Percentiles rank a stretch among this genome's conserved stretches.
Evolutionary conservation across 2,113 vertebrate genomes (phyloP).

Genomic region (Callopanchax toddi): DNA sequence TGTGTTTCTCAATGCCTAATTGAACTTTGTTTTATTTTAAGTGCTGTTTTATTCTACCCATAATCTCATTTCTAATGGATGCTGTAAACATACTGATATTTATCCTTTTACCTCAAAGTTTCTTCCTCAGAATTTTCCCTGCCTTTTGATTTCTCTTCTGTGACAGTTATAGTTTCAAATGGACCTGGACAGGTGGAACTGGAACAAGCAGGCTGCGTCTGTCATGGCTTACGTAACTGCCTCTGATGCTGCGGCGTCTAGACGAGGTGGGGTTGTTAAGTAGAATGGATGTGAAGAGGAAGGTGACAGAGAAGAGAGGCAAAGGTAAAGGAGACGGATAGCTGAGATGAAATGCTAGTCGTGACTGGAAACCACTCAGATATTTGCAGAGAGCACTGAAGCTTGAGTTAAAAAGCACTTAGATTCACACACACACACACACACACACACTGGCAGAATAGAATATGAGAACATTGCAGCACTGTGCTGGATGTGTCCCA

Average conservation of each 20-base stretch:
- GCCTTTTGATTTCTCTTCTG: constrained; percentile 3
- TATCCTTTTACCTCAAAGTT: not conserved
- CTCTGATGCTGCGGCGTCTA: constrained; percentile 40
- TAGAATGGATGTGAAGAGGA: constrained; percentile 26
- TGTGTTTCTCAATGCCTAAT: constrained; percentile 16
- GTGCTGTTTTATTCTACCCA: not conserved
- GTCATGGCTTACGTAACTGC: constrained; percentile 36
- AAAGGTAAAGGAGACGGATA: not conserved
- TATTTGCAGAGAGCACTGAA: constrained; percentile 55
- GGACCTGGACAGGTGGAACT: constrained; percentile 32
- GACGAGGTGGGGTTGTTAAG: constrained; percentile 32
- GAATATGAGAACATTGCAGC: constrained; percentile 78
- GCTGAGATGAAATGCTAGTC: constrained; percentile 12
- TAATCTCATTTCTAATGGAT: not conserved
- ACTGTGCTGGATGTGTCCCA: constrained; percentile 70
- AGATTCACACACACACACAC: constrained; percentile 9
- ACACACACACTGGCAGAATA: constrained; percentile 62
- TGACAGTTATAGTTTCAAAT: not conserved
- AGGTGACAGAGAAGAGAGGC: constrained; percentile 17
- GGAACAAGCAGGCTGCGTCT: constrained; percentile 6
- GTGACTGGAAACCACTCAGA: constrained; percentile 59
- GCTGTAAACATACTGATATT: too few species aligned
- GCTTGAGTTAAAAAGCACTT: constrained; percentile 67
- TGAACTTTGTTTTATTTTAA: constrained; percentile 14
- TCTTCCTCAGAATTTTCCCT: constrained; percentile 6